Percentiles rank a stretch among this genome's conserved stretches.
Evolutionary conservation across 92 coral and sea anemone genomes (phyloP).

Genomic region (Heteractis magnifica): DNA sequence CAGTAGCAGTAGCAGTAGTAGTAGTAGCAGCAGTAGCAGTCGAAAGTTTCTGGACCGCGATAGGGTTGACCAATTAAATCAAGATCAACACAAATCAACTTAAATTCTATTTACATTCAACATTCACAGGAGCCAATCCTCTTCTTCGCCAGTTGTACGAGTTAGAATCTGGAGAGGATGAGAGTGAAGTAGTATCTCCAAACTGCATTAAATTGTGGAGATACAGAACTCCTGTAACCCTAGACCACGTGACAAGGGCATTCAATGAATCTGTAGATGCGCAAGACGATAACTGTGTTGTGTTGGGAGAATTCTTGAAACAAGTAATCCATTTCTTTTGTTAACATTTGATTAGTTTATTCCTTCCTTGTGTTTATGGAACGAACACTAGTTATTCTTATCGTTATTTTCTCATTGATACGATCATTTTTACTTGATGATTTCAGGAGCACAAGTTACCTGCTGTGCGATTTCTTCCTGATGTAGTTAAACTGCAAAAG

Average conservation of each 20-base stretch:
- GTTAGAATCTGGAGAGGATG: slow-evolving; percentile 55
- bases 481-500: slow-evolving; percentile 58
- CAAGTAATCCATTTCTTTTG: slow-evolving; percentile 32
- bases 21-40: too few species aligned
- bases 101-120: too few species aligned
- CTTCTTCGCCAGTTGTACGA: slow-evolving; percentile 58
- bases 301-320: slow-evolving; percentile 57
- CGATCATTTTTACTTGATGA: background rate
- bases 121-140: slow-evolving; percentile 55
- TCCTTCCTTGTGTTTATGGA: background rate
- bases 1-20: too few species aligned
- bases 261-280: slow-evolving; percentile 54
- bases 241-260: slow-evolving; percentile 57
- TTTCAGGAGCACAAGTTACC: slow-evolving; percentile 64
- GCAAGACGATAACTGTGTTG: slow-evolving; percentile 23
- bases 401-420: background rate
- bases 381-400: too few species aligned
- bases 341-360: too few species aligned
- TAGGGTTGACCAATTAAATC: too few species aligned
- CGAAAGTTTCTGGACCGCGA: too few species aligned
- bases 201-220: slow-evolving; percentile 59
- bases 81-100: too few species aligned
- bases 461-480: slow-evolving; percentile 66
- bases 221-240: slow-evolving; percentile 62
- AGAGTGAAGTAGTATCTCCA: slow-evolving; percentile 24